These are phyloP conservation scores for Nycticebus coucang DNA, from an alignment of 2,113 vertebrate species.

Conservation along the genomic window DNA sequence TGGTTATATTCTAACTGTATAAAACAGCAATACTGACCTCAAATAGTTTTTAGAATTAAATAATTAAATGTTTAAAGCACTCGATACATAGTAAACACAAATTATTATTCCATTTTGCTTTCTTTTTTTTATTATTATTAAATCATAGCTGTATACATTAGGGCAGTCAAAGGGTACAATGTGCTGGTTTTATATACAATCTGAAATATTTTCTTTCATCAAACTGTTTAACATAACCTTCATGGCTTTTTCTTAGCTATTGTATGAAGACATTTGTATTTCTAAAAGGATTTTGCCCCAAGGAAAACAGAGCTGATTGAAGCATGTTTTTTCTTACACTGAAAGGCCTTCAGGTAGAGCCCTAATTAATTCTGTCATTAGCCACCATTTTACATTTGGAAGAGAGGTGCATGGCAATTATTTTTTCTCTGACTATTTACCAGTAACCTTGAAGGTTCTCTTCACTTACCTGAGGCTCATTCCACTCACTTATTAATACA, in stretches of 20 bases:
- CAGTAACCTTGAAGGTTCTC: not conserved
- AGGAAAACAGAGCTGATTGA: slow-evolving; percentile 20
- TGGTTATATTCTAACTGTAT: slow-evolving; percentile 14
- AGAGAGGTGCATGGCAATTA: not conserved
- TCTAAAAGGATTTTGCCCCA: slow-evolving; percentile 12
- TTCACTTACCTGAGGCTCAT: slow-evolving; percentile 14
- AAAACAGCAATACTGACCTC: not conserved
- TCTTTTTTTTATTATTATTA: too few relatives aligned
- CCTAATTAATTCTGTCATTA: slow-evolving; percentile 52
- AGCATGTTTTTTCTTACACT: not conserved
- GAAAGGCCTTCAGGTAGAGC: slow-evolving; percentile 17
- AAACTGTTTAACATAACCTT: too few relatives aligned
- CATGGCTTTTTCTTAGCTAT: too few relatives aligned
- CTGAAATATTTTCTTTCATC: too few relatives aligned
- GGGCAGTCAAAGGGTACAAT: too few relatives aligned
- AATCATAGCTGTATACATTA: too few relatives aligned
- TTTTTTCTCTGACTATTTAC: slow-evolving; percentile 3
- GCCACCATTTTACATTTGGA: slow-evolving; percentile 12
- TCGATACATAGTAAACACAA: not conserved
- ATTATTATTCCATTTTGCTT: slow-evolving; percentile 29
- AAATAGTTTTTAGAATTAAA: slow-evolving; percentile 4
- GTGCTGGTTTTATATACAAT: too few relatives aligned
- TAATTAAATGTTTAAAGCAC: not conserved
- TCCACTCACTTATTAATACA: not conserved
- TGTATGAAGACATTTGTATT: too few relatives aligned